A percentile compares a stretch with the other conserved stretches of the same genome.
Evolutionary conservation across 2,888 invertebrate species (phyloP).

Genomic region (Amphipyra tragopoginis): DNA sequence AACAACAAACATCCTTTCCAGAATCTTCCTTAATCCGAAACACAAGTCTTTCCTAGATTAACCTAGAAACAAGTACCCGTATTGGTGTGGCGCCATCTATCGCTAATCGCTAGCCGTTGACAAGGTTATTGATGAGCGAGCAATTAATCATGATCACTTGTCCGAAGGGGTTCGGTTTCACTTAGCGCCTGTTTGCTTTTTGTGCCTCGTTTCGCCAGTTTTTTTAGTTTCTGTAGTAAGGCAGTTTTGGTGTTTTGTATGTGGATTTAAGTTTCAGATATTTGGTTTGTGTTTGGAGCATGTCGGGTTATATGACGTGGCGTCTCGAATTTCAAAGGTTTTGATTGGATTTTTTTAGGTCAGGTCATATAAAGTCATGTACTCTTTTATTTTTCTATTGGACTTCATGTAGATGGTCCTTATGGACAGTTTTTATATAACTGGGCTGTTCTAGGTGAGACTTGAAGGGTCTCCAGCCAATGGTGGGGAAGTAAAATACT

Average conservation of each 20-base stretch:
- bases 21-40: background rate
- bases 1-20: background rate
- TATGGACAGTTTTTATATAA: no score
- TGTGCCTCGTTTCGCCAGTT: conserved; percentile 41
- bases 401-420: no score
- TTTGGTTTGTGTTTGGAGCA: background rate
- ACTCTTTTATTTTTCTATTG: no score
- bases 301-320: no score
- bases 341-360: no score
- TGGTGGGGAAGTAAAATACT: no score
- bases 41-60: conserved; percentile 19
- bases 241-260: conserved; percentile 3
- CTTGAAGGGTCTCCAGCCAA: no score
- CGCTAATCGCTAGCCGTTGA: conserved; percentile 54
- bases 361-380: no score
- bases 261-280: background rate
- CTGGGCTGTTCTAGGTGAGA: no score
- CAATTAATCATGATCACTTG: conserved; percentile 64
- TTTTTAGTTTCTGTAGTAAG: conserved; percentile 16
- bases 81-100: conserved; percentile 52
- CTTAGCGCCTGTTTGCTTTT: conserved; percentile 57
- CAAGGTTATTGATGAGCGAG: conserved; percentile 61
- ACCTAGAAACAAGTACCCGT: conserved; percentile 22
- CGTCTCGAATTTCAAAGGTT: no score
- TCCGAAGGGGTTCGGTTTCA: conserved; percentile 59